phyloP scores from a whole-genome alignment of 92 coral and sea anemone genomes.

The Hydrozoanthus gracilis region DNA sequence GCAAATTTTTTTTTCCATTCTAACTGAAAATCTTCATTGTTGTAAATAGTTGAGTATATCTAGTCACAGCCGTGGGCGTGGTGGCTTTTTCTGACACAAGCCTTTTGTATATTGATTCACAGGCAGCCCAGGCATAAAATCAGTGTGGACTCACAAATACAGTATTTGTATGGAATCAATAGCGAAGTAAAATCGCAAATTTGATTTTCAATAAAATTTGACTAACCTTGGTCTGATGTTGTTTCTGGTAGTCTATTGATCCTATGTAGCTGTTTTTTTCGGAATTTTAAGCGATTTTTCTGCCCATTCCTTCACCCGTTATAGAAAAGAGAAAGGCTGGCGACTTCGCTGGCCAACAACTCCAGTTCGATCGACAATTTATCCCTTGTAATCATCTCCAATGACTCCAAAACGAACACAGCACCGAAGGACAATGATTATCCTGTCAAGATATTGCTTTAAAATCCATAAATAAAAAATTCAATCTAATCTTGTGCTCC shows the following conservation, averaged over 20 bases:
- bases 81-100: background rate
- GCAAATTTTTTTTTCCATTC: constrained; percentile 15
- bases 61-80: background rate
- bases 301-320: constrained; percentile 24
- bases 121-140: no score
- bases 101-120: background rate
- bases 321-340: constrained; percentile 30
- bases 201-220: no score
- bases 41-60: background rate
- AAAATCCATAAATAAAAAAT: no score
- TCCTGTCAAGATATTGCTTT: constrained; percentile 35
- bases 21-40: background rate
- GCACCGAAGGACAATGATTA: no score
- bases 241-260: no score
- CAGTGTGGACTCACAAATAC: no score
- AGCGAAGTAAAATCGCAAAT: no score
- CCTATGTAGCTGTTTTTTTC: constrained; percentile 37
- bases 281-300: constrained; percentile 36
- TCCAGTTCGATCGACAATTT: no score
- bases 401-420: no score
- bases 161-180: no score
- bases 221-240: no score
- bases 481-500: background rate
- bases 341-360: no score
- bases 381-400: constrained; percentile 17